Evolutionary conservation across 2,797 vertebrate genomes (phyloP), one percentile per base, ranked within the genome.

Genomic region (Rousettus madagascariensis): DNA sequence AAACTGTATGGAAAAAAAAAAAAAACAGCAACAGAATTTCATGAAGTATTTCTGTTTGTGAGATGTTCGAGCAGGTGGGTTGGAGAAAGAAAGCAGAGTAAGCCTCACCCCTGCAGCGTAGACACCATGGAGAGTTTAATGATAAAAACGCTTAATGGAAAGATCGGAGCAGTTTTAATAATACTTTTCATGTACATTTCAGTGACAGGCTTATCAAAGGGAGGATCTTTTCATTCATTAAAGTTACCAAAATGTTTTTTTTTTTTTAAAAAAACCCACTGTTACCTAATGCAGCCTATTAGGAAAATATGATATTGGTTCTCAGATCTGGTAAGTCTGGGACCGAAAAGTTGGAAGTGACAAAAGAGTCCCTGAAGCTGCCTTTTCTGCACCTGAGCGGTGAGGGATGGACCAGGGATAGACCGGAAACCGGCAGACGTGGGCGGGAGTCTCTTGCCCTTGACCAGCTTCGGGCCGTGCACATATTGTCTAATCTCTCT

Each of bases 91-190:
- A 16, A 26, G 57, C 43, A 49, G 22, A 28, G 55, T 8, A 4
- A 20, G 33, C 6, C 19, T 19, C 24, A 24, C n/a, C 41, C 2
- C 1, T 0, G 33, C 8, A 8, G 20, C 2, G 3, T 12, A 59
- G 77, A 86, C 63, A 22, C n/a, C 28, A 1, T 3, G 8, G 74
- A 41, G 41, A n/a, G n/a, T 38, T 77, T 66, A 33, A 55, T 36
- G 30, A 46, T 80, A 15, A n/a, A 80, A 43, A 61, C 2, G 2
- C 59, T 53, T 15, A 12, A 63, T 57, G n/a, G 82, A 59, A 61
- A 36, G 20, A 20, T 46, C 2, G 3, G 24, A 28, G 43, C 49
- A 28, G n/a, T 33, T 74, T 49, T 68, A 46, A 59, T 43, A 53
- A 66, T 8, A 22, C 9, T 79, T 57, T 69, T 12, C 41, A 41